phyloP scores from a whole-genome alignment of 2,113 vertebrate genomes.

The Andinoacara biseriatus region DNA sequence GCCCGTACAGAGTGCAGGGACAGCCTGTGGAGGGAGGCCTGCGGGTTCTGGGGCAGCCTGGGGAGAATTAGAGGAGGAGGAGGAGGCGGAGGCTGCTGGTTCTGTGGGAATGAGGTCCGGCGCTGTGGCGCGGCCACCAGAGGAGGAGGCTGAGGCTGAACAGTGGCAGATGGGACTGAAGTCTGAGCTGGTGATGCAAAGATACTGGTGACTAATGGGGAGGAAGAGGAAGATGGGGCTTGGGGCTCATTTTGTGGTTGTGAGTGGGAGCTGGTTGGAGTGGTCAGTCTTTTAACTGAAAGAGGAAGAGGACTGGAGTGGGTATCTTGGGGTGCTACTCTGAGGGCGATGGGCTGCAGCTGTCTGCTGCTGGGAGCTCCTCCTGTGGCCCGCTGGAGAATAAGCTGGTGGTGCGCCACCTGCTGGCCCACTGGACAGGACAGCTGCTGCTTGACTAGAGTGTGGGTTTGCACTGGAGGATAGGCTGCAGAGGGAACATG shows the following conservation, averaged over 20 bases:
- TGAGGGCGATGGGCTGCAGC: slow-evolving; percentile 88
- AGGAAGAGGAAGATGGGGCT: slow-evolving; percentile 71
- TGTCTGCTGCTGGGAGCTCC: slow-evolving; percentile 74
- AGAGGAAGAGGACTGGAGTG: slow-evolving; percentile 83
- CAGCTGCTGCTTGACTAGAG: slow-evolving; percentile 88
- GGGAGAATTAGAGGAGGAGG: slow-evolving; percentile 77
- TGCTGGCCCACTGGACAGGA: slow-evolving; percentile 79
- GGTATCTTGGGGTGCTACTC: slow-evolving; percentile 80
- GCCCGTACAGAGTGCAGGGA: slow-evolving; percentile 87
- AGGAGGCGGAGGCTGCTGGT: slow-evolving; percentile 49
- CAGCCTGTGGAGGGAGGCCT: slow-evolving; percentile 84
- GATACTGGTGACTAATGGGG: slow-evolving; percentile 71
- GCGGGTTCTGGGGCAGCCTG: slow-evolving; percentile 80
- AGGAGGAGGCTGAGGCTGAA: slow-evolving; percentile 83
- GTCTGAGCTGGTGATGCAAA: slow-evolving; percentile 83
- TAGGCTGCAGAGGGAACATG: slow-evolving; percentile 79
- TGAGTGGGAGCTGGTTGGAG: slow-evolving; percentile 72
- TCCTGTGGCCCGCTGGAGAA: slow-evolving; percentile 84
- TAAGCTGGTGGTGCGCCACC: slow-evolving; percentile 88
- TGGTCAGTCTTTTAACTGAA: slow-evolving; percentile 80
- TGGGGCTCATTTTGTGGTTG: slow-evolving; percentile 79
- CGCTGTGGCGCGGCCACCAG: slow-evolving; percentile 77
- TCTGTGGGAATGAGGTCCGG: slow-evolving; percentile 78
- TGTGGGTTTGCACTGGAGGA: slow-evolving; percentile 86
- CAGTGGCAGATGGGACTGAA: slow-evolving; percentile 82